Percentiles rank a stretch among this genome's conserved stretches.
Evolutionary conservation across 2,797 vertebrate genomes (phyloP).

Genomic region (Pitangus sulphuratus): DNA sequence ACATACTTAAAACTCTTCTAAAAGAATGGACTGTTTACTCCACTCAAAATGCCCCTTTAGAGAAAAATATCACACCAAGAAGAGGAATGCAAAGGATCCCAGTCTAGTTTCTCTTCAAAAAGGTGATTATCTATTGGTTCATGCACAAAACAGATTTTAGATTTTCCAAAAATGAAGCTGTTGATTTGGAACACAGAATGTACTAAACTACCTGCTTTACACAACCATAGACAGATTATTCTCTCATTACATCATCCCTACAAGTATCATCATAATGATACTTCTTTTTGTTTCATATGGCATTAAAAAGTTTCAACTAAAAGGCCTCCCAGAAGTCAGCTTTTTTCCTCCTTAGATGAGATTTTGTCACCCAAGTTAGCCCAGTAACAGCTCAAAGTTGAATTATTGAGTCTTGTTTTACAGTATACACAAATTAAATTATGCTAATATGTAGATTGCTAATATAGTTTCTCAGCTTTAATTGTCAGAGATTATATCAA

Average conservation of each 20-base stretch:
- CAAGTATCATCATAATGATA: not conserved
- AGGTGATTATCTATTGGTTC: not conserved
- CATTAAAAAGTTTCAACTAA: not conserved
- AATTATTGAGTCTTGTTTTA: not conserved
- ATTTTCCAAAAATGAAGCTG: not conserved
- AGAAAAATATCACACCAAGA: not conserved
- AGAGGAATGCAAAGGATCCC: not conserved
- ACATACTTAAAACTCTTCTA: not conserved
- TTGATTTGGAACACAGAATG: not conserved
- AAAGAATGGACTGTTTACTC: not conserved
- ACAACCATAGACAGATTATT: not conserved
- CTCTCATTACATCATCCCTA: not conserved
- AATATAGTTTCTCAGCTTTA: not conserved
- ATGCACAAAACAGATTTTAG: not conserved
- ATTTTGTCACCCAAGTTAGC: not conserved
- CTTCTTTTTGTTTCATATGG: not conserved
- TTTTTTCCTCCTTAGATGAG: not conserved
- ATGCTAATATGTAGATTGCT: not conserved
- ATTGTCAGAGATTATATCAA: not conserved
- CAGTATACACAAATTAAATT: not conserved
- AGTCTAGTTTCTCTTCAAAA: not conserved
- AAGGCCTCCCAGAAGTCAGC: not conserved
- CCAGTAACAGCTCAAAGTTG: not conserved
- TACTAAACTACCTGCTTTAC: not conserved
- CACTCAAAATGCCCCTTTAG: not conserved